Percentiles rank a stretch among this genome's conserved stretches.
Evolutionary conservation across 2,113 vertebrate species (phyloP).

Genomic region (Siniperca chuatsi): DNA sequence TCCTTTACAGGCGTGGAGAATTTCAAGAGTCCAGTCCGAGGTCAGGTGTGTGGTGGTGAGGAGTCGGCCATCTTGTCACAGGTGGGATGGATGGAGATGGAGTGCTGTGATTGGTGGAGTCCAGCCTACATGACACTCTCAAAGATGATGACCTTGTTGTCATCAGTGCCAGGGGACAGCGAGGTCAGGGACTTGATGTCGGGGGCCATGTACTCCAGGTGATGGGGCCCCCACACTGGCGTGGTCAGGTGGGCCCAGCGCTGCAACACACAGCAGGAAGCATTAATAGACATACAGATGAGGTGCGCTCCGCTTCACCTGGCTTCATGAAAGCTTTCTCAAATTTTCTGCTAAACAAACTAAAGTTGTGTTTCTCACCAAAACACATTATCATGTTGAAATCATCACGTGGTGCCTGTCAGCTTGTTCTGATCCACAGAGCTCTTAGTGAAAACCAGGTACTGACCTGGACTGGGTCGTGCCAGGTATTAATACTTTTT

Average conservation of each 20-base stretch:
- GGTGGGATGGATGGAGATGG: slow-evolving; percentile 4
- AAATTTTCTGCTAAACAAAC: too few species aligned
- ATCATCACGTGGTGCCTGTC: too few species aligned
- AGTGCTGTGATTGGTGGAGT: slow-evolving; percentile 5
- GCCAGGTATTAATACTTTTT: too few species aligned
- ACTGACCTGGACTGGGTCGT: too few species aligned
- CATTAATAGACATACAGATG: accelerated
- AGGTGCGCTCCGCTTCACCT: too few species aligned
- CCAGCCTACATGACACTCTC: slow-evolving; percentile 86
- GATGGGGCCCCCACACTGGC: slow-evolving; percentile 86
- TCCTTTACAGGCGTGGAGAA: not conserved
- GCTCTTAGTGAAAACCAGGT: too few species aligned
- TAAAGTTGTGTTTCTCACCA: not conserved
- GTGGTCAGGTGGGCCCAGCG: slow-evolving; percentile 86
- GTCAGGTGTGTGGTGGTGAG: not conserved
- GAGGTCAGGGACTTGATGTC: slow-evolving; percentile 82
- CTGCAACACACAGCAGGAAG: slow-evolving; percentile 65
- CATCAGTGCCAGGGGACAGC: slow-evolving; percentile 78
- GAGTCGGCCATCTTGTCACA: slow-evolving; percentile 16
- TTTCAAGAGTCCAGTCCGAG: not conserved
- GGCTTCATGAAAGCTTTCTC: too few species aligned
- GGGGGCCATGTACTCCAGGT: slow-evolving; percentile 87
- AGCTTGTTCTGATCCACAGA: too few species aligned
- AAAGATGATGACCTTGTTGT: slow-evolving; percentile 88
- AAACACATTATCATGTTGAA: too few species aligned